Percentiles rank a stretch among this genome's conserved stretches.
Evolutionary conservation across 2,113 vertebrate species (phyloP).

Genomic region (Ovis canadensis): DNA sequence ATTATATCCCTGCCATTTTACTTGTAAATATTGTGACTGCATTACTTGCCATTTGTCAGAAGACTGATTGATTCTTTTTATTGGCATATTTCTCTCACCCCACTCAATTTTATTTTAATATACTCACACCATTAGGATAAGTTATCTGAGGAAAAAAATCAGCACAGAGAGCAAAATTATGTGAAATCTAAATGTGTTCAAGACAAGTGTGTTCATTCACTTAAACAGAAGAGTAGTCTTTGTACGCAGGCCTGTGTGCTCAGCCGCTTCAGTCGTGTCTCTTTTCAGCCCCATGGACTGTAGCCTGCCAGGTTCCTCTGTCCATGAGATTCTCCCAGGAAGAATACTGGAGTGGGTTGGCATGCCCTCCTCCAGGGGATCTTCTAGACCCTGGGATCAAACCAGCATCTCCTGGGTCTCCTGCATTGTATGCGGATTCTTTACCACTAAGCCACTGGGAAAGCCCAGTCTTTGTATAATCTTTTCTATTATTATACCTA

Average conservation of each 20-base stretch:
- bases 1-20: conserved; percentile 65
- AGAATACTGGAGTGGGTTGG: neutral
- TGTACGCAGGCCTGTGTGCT: neutral
- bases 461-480: neutral
- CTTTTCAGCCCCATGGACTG: neutral
- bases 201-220: conserved; percentile 42
- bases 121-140: conserved; percentile 21
- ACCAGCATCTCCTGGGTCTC: neutral
- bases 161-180: conserved; percentile 43
- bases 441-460: neutral
- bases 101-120: conserved; percentile 65
- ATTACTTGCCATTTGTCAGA: conserved; percentile 66
- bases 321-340: neutral
- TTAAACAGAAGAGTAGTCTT: conserved; percentile 32
- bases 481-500: conserved; percentile 29
- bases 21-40: conserved; percentile 68
- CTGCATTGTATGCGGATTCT: neutral
- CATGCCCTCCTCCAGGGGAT: neutral
- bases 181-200: conserved; percentile 36
- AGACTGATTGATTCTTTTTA: conserved; percentile 61
- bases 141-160: conserved; percentile 55
- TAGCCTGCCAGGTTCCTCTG: neutral
- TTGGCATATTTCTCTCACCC: neutral
- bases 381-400: neutral
- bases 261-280: neutral